Base-by-base conservation (phyloP, 2,797 vertebrate genomes). In the Myotis findleyi region DNA sequence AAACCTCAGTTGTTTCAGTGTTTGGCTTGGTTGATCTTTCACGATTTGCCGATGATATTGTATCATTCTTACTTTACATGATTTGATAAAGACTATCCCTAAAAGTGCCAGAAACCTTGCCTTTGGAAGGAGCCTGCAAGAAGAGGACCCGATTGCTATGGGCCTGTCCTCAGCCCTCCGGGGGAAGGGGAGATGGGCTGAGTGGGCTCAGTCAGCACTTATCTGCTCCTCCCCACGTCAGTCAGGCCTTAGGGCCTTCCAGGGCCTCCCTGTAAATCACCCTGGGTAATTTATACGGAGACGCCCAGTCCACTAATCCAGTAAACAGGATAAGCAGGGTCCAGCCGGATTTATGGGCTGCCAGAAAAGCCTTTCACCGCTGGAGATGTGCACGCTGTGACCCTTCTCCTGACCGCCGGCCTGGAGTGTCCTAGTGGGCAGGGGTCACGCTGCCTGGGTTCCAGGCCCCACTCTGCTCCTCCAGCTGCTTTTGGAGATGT, bases 241-340 rank as follows among this genome's bases (percentile, higher is more conserved):
- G 27, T 93, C 87, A 71, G 96, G 88, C 83, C 97, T 96, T 97
- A 76, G 25, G 53, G 92, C 92, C 92, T 94, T 96, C 95, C 88
- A 92, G 83, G 90, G 95, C 96, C 92, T 95, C 86, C 69, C 96
- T 96, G 96, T 98, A 98, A 98, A 98, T 98, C 16, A 13, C 85
- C 94, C 71, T 64, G 95, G 76, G 2, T 98, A 98, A 98, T 98
- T 99, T 98, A 98, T 97, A 64, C 21, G 7, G 92, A 97, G 97
- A 97, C 98, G 97, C 96, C 97, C 82, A 55, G 97, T 98, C 98
- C 98, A 93, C 98, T 98, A 98, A 98, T 98, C 97, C 97, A 97
- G 98, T 98, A 98, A 98, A 98, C 98, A 98, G 98, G 98, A 98
- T 97, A 98, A 98, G 98, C 97, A 97, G 97, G 97, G 97, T 93